A percentile compares a stretch with the other conserved stretches of the same genome.
phyloP scores from a whole-genome alignment of 2,888 invertebrate species.

The Parascotia fuliginaria region DNA sequence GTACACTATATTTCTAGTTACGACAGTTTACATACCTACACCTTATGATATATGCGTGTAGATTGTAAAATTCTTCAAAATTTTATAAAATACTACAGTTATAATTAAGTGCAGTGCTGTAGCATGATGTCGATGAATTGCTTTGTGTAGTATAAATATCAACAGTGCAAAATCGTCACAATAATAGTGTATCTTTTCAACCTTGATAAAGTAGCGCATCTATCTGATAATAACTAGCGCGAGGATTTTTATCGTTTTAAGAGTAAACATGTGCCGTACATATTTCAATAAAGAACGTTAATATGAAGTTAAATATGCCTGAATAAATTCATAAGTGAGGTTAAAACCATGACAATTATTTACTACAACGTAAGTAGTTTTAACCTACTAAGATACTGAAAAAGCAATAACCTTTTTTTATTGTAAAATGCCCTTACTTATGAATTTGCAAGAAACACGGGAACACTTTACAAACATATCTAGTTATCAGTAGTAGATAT shows the following conservation, averaged over 20 bases:
- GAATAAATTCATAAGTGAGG: too few species aligned
- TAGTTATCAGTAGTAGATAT: too few species aligned
- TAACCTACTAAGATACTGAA: too few species aligned
- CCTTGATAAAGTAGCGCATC: constrained; percentile 47
- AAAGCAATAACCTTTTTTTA: too few species aligned
- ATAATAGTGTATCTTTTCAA: constrained; percentile 46
- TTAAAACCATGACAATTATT: too few species aligned
- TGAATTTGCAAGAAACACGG: too few species aligned
- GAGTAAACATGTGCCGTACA: constrained; percentile 5
- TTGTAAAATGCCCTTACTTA: too few species aligned
- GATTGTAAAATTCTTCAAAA: background rate
- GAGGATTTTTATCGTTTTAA: constrained; percentile 25
- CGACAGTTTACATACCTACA: background rate
- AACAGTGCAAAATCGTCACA: constrained; percentile 50
- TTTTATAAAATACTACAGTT: constrained; percentile 17
- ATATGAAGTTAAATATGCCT: too few species aligned
- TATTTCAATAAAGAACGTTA: constrained; percentile 1
- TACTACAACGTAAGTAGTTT: too few species aligned
- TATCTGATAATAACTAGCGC: constrained; percentile 44
- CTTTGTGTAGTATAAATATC: constrained; percentile 42
- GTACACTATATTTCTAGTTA: too few species aligned
- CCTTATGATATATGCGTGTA: background rate
- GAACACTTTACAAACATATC: too few species aligned
- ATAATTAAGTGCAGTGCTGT: constrained; percentile 43
- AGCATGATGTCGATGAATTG: constrained; percentile 36